phyloP scores from a whole-genome alignment of 2,888 invertebrate species.

The Corbicula japonica region DNA sequence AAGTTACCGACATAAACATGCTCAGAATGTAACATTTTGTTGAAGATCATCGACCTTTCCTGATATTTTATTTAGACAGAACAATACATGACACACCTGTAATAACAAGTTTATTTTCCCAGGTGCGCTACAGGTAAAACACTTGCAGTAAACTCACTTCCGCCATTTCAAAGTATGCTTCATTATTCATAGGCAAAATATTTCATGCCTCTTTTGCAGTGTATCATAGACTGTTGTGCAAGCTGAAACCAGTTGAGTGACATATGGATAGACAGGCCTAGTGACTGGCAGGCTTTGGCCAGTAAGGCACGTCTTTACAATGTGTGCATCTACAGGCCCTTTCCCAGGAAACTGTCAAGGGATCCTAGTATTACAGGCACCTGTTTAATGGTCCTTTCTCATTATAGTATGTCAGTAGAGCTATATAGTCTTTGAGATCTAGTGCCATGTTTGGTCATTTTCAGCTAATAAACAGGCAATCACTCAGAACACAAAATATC shows the following conservation, averaged over 20 bases:
- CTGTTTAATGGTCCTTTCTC: no score
- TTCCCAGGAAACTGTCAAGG: no score
- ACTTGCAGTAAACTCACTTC: slow-evolving; percentile 39
- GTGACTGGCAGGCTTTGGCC: no score
- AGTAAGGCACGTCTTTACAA: not conserved
- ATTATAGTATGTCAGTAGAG: no score
- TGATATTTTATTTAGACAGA: not conserved
- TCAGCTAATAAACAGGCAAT: no score
- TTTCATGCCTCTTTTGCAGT: not conserved
- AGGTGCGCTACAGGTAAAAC: slow-evolving; percentile 48
- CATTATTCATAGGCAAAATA: not conserved
- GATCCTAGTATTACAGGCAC: no score
- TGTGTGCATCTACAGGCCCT: not conserved
- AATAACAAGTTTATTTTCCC: not conserved
- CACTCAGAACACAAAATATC: no score
- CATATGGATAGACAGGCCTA: not conserved
- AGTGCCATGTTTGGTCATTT: no score
- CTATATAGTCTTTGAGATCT: no score
- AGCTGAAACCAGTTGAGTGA: not conserved
- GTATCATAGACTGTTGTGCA: not conserved
- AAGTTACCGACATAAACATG: slow-evolving; percentile 30
- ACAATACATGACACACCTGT: not conserved
- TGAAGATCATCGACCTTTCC: not conserved
- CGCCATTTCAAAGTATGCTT: slow-evolving; percentile 42
- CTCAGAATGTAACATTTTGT: slow-evolving; percentile 21